Conservation (phyloP, 2,113 vertebrate genomes). For the Trogon surrucura region DNA sequence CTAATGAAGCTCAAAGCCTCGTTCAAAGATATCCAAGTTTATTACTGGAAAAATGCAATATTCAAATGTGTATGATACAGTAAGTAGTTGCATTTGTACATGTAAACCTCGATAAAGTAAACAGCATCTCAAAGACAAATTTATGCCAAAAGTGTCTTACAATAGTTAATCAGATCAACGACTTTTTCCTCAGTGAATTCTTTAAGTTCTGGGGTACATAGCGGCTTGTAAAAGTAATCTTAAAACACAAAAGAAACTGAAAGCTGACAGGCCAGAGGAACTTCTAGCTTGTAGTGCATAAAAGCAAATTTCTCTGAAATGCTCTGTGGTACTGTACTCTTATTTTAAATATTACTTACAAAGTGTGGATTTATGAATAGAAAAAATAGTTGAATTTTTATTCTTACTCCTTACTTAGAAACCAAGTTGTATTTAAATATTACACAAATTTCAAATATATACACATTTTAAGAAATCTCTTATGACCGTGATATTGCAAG, state of each 20-base stretch:
- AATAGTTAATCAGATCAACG: background rate
- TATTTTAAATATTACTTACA: conserved; percentile 40
- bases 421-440: conserved; percentile 55
- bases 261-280: background rate
- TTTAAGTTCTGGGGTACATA: conserved; percentile 8
- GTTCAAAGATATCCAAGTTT: conserved; percentile 73
- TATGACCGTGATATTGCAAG: background rate
- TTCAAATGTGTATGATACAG: conserved; percentile 80
- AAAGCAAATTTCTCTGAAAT: conserved; percentile 30
- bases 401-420: conserved; percentile 45
- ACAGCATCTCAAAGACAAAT: conserved; percentile 67
- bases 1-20: conserved; percentile 32
- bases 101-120: conserved; percentile 84
- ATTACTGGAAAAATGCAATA: conserved; percentile 85
- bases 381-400: conserved; percentile 59
- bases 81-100: conserved; percentile 80
- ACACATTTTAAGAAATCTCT: conserved; percentile 44
- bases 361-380: conserved; percentile 40
- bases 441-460: conserved; percentile 48
- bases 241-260: background rate
- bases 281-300: conserved; percentile 1
- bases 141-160: conserved; percentile 36
- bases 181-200: background rate
- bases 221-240: background rate
- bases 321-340: background rate